phyloP scores from a whole-genome alignment of 2,797 vertebrate species.

The Peromyscus eremicus region DNA sequence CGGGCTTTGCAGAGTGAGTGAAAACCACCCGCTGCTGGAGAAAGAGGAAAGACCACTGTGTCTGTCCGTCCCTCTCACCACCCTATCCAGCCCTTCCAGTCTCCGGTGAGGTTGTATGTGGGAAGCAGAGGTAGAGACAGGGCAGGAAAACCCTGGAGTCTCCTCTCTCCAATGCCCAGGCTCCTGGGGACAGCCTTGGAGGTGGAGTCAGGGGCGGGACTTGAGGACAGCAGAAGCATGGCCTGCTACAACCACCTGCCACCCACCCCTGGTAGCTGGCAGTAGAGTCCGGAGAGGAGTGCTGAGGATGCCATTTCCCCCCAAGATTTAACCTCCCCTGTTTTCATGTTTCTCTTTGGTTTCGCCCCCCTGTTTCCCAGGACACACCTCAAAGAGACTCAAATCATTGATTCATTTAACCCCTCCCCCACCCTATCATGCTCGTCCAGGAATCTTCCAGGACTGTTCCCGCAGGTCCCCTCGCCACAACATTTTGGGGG shows the following conservation, averaged over 20 bases:
- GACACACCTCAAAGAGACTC: conserved; percentile 88
- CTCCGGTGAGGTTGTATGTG: neutral
- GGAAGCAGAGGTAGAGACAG: neutral
- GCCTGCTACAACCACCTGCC: conserved; percentile 81
- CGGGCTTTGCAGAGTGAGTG: neutral
- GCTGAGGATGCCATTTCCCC: conserved; percentile 60
- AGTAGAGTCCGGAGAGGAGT: conserved; percentile 81
- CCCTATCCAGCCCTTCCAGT: neutral
- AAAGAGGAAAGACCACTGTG: conserved; percentile 83
- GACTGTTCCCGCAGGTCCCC: conserved; percentile 25
- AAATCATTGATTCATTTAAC: conserved; percentile 87
- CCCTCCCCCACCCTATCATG: conserved; percentile 66
- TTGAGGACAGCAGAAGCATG: conserved; percentile 79
- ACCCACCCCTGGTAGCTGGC: conserved; percentile 83
- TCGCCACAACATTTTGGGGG: neutral
- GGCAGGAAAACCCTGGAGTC: neutral
- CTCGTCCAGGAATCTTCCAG: conserved; percentile 85
- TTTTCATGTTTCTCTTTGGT: conserved; percentile 42
- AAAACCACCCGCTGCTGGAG: conserved; percentile 72
- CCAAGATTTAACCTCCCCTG: conserved; percentile 70
- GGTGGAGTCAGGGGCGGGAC: conserved; percentile 84
- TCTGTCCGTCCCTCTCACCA: neutral
- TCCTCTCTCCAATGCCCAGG: conserved; percentile 67
- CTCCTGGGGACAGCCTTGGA: conserved; percentile 85
- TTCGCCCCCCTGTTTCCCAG: neutral